Base-by-base conservation (phyloP, 2,113 vertebrate genomes). In the Oreochromis spilurus region DNA sequence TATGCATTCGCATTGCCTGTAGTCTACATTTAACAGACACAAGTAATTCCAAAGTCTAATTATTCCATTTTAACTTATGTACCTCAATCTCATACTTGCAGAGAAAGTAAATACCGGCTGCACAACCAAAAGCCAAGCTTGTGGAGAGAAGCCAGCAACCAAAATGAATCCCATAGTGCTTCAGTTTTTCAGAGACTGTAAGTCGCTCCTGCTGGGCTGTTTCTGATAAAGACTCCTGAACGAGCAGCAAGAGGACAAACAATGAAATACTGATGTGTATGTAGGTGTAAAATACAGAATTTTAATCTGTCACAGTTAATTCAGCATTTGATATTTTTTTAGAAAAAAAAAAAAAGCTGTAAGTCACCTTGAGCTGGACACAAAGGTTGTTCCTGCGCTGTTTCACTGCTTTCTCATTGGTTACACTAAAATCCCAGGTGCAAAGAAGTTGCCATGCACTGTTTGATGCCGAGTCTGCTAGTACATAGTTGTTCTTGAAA, bases 391-490 rank as follows among this genome's bases (percentile, higher is more conserved):
- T 98, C 90, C 97, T 98, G 82, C 97, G 96, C 87, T 97, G 95
- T 60, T 93, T 97, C 83, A 99, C 97, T 1, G 98, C 97, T 87
- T 93, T 97, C 55, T 97, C 97, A 9, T 97, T 97, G 19, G 95
- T 97, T 26, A 99, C 90, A 2, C 93, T 98, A 84, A 98, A 99
- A 88, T 99, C 98, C 99, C 99, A 99, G 95, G 96, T 95, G 86
- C 97, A 98, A 84, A 99, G 89, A 58, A 99, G 96, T 58, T 96
- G 97, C 93, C 97, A 96, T 0, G 97, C 96, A 0, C 96, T 96
- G 88, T 95, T 95, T 36, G 97, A 94, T 58, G 90, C 54, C 0
- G 83, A 3, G 16, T 96, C 93, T 36, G 94, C 94, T 24, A 96
- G 92, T 17, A 97, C 57, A 3, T 97, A 97, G 94, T 98, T 98